These are phyloP conservation scores for Drosophila falleni DNA, from an alignment of 2,888 invertebrate species.

Conservation along the genomic window DNA sequence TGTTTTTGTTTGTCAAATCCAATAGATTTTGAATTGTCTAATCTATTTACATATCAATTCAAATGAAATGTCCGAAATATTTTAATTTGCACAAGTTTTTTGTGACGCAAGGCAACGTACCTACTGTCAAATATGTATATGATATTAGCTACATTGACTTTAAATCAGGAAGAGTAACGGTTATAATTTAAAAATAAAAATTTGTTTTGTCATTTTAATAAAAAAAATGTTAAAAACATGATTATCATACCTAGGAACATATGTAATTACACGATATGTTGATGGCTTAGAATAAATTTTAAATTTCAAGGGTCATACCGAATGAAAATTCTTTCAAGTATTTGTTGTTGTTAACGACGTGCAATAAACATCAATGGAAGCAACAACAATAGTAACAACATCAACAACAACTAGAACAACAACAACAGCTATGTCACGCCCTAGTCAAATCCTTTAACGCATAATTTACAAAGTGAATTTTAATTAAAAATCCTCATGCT, in stretches of 20 bases:
- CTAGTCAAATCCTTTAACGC: conserved; percentile 62
- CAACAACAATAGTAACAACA: conserved; percentile 22
- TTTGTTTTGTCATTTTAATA: too few relatives aligned
- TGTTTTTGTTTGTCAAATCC: conserved; percentile 9
- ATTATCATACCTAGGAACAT: background rate
- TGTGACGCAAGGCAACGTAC: background rate
- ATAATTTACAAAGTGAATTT: conserved; percentile 81
- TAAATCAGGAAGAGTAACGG: too few relatives aligned
- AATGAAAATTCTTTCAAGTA: conserved; percentile 34
- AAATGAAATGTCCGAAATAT: conserved; percentile 8
- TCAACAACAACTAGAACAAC: background rate
- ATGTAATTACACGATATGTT: conserved; percentile 1
- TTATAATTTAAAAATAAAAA: too few relatives aligned
- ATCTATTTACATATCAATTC: conserved; percentile 46
- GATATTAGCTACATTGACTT: too few relatives aligned
- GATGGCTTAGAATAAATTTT: conserved; percentile 8
- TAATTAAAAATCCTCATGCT: conserved; percentile 80
- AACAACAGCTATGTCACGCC: conserved; percentile 46
- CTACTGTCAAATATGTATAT: too few relatives aligned
- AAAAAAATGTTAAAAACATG: too few relatives aligned
- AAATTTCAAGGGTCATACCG: background rate
- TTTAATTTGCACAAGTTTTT: conserved; percentile 4
- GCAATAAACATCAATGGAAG: conserved; percentile 38
- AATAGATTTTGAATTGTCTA: conserved; percentile 3
- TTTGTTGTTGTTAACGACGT: conserved; percentile 22